phyloP scores from a whole-genome alignment of 1,140 invertebrate genomes.

The Drosophila guanche region DNA sequence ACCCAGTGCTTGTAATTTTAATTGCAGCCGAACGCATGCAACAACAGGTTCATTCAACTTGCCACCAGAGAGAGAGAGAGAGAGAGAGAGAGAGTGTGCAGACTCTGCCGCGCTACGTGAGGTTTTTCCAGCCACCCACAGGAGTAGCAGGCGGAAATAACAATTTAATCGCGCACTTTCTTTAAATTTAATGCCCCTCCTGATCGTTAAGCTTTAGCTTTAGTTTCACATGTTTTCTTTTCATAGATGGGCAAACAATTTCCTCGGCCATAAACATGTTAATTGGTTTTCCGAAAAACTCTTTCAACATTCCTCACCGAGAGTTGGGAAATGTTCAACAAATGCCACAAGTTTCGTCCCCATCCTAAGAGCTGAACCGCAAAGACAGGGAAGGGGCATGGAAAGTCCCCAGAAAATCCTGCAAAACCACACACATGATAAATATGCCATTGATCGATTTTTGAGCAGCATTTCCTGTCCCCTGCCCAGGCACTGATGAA shows the following conservation, averaged over 20 bases:
- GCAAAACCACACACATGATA: slow-evolving; percentile 62
- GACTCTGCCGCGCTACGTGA: background rate
- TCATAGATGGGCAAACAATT: slow-evolving; percentile 43
- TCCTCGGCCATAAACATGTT: slow-evolving; percentile 28
- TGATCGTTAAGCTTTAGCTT: slow-evolving; percentile 28
- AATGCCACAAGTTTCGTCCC: slow-evolving; percentile 29
- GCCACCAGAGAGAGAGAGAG: slow-evolving; percentile 13
- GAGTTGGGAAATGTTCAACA: slow-evolving; percentile 8
- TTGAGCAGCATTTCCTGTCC: slow-evolving; percentile 51
- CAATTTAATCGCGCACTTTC: slow-evolving; percentile 57
- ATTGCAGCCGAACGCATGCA: slow-evolving; percentile 70
- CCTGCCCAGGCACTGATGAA: slow-evolving; percentile 37
- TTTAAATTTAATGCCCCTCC: slow-evolving; percentile 53
- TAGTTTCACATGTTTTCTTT: slow-evolving; percentile 30
- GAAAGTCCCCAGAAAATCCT: slow-evolving; percentile 19
- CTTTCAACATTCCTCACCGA: background rate
- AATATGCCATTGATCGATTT: slow-evolving; percentile 82
- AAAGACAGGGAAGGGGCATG: slow-evolving; percentile 4
- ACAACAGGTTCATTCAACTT: slow-evolving; percentile 71
- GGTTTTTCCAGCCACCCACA: slow-evolving; percentile 22
- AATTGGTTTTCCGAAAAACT: slow-evolving; percentile 6
- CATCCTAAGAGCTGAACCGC: slow-evolving; percentile 24
- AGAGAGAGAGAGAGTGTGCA: slow-evolving; percentile 11
- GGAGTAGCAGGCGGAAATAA: slow-evolving; percentile 48
- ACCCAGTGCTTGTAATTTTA: slow-evolving; percentile 66